A percentile compares a stretch with the other conserved stretches of the same genome.
phyloP scores from a whole-genome alignment of 2,888 invertebrate genomes.

The Lepidonotus clava region DNA sequence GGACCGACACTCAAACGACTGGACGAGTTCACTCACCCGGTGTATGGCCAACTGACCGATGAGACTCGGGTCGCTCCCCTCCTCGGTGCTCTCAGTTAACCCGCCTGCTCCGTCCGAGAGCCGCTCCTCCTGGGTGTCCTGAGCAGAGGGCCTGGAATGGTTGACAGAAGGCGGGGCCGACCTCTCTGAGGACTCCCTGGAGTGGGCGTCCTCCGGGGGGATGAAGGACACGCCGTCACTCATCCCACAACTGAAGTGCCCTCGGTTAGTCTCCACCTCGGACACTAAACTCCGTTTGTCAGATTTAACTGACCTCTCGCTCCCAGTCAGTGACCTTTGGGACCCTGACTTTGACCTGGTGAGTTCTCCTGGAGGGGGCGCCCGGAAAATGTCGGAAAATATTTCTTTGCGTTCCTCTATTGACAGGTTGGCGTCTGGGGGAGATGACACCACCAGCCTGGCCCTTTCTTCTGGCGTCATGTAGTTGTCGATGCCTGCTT shows the following conservation, averaged over 20 bases:
- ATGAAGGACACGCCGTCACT: not conserved
- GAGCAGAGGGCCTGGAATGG: not conserved
- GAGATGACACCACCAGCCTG: not conserved
- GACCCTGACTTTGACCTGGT: not conserved
- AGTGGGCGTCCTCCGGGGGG: not conserved
- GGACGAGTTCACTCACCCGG: not conserved
- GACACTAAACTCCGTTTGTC: slow-evolving; percentile 5
- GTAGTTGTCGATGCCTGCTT: slow-evolving; percentile 9
- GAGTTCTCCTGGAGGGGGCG: not conserved
- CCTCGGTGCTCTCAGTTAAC: not conserved
- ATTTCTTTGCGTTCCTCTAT: slow-evolving; percentile 35
- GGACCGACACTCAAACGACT: not conserved
- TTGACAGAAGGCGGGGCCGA: not conserved
- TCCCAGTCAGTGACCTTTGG: not conserved
- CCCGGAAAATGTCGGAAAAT: slow-evolving; percentile 8
- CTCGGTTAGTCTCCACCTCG: not conserved
- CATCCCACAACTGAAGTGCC: not conserved
- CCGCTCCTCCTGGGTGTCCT: not conserved
- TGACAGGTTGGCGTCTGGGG: not conserved
- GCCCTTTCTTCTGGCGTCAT: slow-evolving; percentile 27
- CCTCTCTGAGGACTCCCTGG: not conserved
- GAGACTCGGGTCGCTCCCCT: not conserved
- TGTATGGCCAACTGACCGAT: not conserved
- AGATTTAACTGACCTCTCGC: not conserved
- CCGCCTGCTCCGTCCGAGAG: no score